Evolutionary conservation across 2,888 invertebrate genomes (phyloP).

Genomic region (Watsonalla binaria): DNA sequence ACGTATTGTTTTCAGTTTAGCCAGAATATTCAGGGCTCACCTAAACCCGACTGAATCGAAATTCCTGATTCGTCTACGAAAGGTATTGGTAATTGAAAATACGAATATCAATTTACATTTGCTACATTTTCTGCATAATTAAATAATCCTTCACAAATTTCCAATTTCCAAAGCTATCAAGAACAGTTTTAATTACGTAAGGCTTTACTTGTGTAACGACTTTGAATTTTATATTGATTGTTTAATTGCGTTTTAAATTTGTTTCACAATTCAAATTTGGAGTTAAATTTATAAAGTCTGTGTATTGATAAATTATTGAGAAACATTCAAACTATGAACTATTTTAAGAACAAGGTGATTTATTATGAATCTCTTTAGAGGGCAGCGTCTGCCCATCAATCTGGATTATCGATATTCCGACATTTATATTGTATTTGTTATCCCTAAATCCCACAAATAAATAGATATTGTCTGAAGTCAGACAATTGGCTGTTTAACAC

Average conservation of each 20-base stretch:
- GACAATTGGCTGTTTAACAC: too few relatives aligned
- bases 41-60: constrained; percentile 31
- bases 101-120: constrained; percentile 15
- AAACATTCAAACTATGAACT: neutral
- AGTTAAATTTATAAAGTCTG: neutral
- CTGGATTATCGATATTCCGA: neutral
- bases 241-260: neutral
- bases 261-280: neutral
- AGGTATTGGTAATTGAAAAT: constrained; percentile 15
- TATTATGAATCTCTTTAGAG: neutral
- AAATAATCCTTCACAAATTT: neutral
- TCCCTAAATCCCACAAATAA: too few relatives aligned
- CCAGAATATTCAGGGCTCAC: constrained; percentile 29
- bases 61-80: constrained; percentile 21
- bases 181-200: neutral
- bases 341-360: neutral
- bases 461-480: too few relatives aligned
- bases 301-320: neutral
- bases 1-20: constrained; percentile 38
- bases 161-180: neutral
- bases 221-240: neutral
- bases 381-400: neutral
- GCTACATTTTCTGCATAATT: constrained; percentile 9
- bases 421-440: too few relatives aligned
- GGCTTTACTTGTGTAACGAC: neutral